A percentile compares a stretch with the other conserved stretches of the same genome.
phyloP scores from a whole-genome alignment of 2,888 invertebrate genomes.

The Aphodius sticticus region DNA sequence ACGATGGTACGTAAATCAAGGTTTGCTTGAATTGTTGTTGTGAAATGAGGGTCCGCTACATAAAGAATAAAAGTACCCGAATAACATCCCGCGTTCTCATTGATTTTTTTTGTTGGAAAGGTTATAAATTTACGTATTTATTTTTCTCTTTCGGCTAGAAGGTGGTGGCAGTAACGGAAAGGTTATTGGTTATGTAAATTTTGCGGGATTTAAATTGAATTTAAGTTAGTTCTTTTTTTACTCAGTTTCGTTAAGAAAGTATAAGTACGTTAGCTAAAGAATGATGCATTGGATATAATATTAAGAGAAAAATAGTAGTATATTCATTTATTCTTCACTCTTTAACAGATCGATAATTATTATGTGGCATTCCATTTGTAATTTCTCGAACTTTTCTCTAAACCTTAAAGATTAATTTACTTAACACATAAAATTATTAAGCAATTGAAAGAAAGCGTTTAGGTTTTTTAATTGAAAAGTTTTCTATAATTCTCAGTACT shows the following conservation, averaged over 20 bases:
- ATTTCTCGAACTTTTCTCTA: too few species aligned
- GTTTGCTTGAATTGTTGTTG: too few species aligned
- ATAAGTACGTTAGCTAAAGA: not conserved
- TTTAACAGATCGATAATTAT: too few species aligned
- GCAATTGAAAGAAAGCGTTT: not conserved
- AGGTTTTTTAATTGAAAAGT: too few species aligned
- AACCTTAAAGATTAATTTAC: too few species aligned
- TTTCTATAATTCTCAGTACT: too few species aligned
- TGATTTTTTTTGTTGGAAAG: not conserved
- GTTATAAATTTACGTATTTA: not conserved
- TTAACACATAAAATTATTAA: too few species aligned
- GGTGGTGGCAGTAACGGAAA: not conserved
- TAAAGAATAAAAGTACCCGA: not conserved
- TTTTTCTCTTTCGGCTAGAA: not conserved
- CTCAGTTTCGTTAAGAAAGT: not conserved
- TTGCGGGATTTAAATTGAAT: not conserved
- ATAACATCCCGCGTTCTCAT: not conserved
- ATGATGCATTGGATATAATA: too few species aligned
- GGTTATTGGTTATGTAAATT: not conserved
- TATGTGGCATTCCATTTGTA: too few species aligned
- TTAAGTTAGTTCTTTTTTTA: not conserved
- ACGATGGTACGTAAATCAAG: not conserved
- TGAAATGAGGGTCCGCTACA: not conserved
- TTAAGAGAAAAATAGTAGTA: too few species aligned
- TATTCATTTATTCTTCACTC: too few species aligned